Conservation (phyloP, 2,888 invertebrate species). For the Plebejus melissa region DNA sequence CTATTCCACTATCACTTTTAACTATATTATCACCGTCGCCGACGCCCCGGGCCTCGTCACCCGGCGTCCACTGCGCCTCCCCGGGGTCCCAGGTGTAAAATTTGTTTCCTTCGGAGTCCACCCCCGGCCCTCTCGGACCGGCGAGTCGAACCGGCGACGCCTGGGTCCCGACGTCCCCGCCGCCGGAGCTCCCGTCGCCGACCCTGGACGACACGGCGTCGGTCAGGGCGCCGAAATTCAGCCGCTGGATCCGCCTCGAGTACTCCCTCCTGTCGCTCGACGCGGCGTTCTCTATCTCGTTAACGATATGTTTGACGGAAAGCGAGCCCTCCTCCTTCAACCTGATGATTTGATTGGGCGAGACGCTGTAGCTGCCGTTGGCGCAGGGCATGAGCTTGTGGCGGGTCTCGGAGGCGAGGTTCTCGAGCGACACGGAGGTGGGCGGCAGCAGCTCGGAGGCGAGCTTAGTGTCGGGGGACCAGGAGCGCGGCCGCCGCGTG, state of each 20-base stretch:
- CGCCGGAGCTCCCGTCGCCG: conserved; percentile 36
- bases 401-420: conserved; percentile 82
- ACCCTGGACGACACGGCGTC: conserved; percentile 43
- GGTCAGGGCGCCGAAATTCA: conserved; percentile 48
- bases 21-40: conserved; percentile 66
- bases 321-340: conserved; percentile 81
- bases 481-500: conserved; percentile 82
- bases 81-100: conserved; percentile 85
- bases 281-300: conserved; percentile 82
- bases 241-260: conserved; percentile 50
- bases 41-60: conserved; percentile 52
- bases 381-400: conserved; percentile 92
- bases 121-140: conserved; percentile 51
- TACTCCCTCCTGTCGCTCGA: conserved; percentile 56
- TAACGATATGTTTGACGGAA: conserved; percentile 85
- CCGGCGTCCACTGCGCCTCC: conserved; percentile 58
- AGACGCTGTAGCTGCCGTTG: conserved; percentile 93
- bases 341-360: conserved; percentile 93
- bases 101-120: conserved; percentile 63
- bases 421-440: conserved; percentile 84
- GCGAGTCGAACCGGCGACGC: conserved; percentile 52
- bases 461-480: conserved; percentile 85
- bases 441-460: conserved; percentile 80
- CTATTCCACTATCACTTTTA: conserved; percentile 74
- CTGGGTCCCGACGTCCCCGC: conserved; percentile 44